A percentile compares a stretch with the other conserved stretches of the same genome.
phyloP scores from a whole-genome alignment of 2,797 vertebrate genomes.

The Gadopsis bispinosus region DNA sequence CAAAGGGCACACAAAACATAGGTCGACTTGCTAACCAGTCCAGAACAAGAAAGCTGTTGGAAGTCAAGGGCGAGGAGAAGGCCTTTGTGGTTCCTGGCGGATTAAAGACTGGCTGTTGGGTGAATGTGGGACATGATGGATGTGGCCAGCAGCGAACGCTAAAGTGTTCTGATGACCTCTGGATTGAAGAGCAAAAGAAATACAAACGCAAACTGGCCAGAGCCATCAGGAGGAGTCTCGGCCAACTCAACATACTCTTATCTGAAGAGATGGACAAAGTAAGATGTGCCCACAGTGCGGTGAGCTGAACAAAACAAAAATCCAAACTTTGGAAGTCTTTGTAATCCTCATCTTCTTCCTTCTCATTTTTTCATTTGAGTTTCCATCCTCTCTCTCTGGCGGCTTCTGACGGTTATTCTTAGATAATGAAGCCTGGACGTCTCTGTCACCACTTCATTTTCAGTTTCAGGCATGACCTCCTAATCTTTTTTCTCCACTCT shows the following conservation, averaged over 20 bases:
- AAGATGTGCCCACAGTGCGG: constrained; percentile 71
- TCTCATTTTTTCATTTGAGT: constrained; percentile 25
- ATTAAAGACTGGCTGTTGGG: constrained; percentile 49
- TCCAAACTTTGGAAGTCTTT: constrained; percentile 19
- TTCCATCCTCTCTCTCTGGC: background rate
- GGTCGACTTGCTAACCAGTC: constrained; percentile 69
- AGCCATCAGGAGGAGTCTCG: constrained; percentile 77
- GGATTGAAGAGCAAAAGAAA: constrained; percentile 88
- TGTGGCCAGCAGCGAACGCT: constrained; percentile 52
- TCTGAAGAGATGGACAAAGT: constrained; percentile 83
- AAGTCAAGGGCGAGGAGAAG: constrained; percentile 60
- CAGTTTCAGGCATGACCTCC: constrained; percentile 3
- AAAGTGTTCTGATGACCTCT: constrained; percentile 88
- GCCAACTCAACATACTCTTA: constrained; percentile 57
- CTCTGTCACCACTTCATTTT: constrained; percentile 21
- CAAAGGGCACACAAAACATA: constrained; percentile 76
- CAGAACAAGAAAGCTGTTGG: constrained; percentile 68
- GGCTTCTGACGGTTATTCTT: constrained; percentile 18
- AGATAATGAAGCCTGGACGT: background rate
- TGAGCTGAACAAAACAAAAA: constrained; percentile 23
- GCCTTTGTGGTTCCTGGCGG: constrained; percentile 35
- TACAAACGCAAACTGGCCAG: constrained; percentile 79
- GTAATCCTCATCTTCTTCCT: constrained; percentile 27
- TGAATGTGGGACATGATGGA: constrained; percentile 48
- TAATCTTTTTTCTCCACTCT: constrained; percentile 1